These are phyloP conservation scores for Aphelenchoides fujianensis DNA, from an alignment of 1,140 invertebrate species.

Conservation along the genomic window DNA sequence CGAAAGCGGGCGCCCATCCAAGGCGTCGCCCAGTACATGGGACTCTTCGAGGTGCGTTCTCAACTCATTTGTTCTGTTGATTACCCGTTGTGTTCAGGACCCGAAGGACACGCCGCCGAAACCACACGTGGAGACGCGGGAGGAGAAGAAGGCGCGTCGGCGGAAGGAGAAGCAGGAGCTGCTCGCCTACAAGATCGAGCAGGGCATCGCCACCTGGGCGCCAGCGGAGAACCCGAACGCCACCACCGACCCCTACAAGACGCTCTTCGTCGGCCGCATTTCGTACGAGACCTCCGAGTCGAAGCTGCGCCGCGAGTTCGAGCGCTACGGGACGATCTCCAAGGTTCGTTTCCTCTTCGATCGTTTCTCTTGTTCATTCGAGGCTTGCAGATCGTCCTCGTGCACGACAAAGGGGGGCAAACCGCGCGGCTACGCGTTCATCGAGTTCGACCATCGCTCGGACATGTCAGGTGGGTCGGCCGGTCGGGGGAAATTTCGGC, in stretches of 20 bases:
- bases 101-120: constrained; percentile 93
- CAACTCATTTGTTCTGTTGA: constrained; percentile 18
- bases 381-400: constrained; percentile 76
- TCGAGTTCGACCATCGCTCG: constrained; percentile 97
- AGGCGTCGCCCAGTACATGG: constrained; percentile 81
- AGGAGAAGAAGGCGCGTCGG: constrained; percentile 84
- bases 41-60: constrained; percentile 79
- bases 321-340: constrained; percentile 94
- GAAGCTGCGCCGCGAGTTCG: constrained; percentile 93
- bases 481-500: neutral
- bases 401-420: constrained; percentile 82
- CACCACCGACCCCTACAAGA: constrained; percentile 91
- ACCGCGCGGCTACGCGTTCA: constrained; percentile 96
- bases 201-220: constrained; percentile 96
- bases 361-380: constrained; percentile 35
- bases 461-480: constrained; percentile 94
- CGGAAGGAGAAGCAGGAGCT: constrained; percentile 89
- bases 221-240: constrained; percentile 75
- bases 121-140: constrained; percentile 85
- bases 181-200: constrained; percentile 94
- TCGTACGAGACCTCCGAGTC: constrained; percentile 98
- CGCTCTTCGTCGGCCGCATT: constrained; percentile 92
- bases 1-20: constrained; percentile 85
- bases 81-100: constrained; percentile 71
- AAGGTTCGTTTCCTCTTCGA: constrained; percentile 71